phyloP scores from a whole-genome alignment of 2,797 vertebrate species.

The Lepidocolaptes lacrymiger region DNA sequence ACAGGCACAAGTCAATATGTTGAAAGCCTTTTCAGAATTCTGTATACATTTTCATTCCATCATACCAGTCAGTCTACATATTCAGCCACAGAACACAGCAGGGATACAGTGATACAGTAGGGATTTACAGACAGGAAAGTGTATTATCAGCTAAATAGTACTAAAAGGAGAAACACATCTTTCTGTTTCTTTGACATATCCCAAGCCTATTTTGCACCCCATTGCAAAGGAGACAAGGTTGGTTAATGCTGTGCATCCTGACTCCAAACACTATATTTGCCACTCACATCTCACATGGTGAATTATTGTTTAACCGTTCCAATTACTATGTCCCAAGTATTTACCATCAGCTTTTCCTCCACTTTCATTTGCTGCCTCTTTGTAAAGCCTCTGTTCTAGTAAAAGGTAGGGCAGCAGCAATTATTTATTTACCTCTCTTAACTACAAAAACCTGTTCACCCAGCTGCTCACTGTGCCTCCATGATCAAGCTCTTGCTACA shows the following conservation, averaged over 20 bases:
- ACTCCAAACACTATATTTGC: not conserved
- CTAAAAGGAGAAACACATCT: not conserved
- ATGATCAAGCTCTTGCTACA: not conserved
- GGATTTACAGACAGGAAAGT: not conserved
- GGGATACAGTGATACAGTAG: not conserved
- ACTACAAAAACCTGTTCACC: not conserved
- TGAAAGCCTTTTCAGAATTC: not conserved
- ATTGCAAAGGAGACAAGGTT: not conserved
- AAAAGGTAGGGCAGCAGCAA: not conserved
- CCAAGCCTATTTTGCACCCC: not conserved
- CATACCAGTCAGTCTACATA: not conserved
- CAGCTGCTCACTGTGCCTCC: not conserved
- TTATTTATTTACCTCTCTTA: not conserved
- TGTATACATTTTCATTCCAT: not conserved
- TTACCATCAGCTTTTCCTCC: not conserved
- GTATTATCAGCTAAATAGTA: not conserved
- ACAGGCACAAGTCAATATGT: rapidly evolving
- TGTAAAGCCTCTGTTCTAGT: not conserved
- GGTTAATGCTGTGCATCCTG: not conserved
- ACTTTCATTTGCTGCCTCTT: not conserved
- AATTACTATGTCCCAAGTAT: not conserved
- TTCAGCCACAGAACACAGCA: not conserved
- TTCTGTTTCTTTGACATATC: not conserved
- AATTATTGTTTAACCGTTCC: not conserved
- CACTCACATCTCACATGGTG: not conserved